These are phyloP conservation scores for Tipula lateralis DNA, from an alignment of 2,888 invertebrate genomes.

Conservation along the genomic window DNA sequence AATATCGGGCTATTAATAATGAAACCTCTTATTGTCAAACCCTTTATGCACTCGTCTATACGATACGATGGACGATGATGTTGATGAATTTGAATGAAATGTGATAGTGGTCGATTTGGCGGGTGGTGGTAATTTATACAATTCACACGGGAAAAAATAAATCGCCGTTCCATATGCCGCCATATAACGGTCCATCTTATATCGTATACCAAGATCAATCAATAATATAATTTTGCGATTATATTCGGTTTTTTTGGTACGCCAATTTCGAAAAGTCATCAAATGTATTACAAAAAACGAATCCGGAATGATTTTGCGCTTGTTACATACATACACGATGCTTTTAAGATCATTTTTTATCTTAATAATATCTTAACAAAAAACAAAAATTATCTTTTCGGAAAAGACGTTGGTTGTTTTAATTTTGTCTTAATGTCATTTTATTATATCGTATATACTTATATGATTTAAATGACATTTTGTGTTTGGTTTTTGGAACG, in stretches of 20 bases:
- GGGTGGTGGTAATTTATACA: background rate
- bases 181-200: background rate
- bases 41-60: too few species aligned
- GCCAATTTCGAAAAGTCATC: background rate
- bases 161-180: background rate
- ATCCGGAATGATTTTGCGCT: background rate
- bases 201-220: background rate
- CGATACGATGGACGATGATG: background rate
- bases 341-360: background rate
- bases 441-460: background rate
- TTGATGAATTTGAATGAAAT: constrained; percentile 19
- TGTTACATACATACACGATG: background rate
- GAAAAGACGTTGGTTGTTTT: background rate
- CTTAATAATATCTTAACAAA: background rate
- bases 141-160: background rate
- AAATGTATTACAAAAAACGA: background rate
- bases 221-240: background rate
- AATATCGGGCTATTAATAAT: too few species aligned
- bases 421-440: background rate
- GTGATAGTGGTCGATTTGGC: background rate
- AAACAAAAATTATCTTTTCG: background rate
- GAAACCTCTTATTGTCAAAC: too few species aligned
- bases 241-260: background rate
- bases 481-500: background rate
- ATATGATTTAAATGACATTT: background rate